Conservation (phyloP, 2,113 vertebrate species). For the Xyrauchen texanus region DNA sequence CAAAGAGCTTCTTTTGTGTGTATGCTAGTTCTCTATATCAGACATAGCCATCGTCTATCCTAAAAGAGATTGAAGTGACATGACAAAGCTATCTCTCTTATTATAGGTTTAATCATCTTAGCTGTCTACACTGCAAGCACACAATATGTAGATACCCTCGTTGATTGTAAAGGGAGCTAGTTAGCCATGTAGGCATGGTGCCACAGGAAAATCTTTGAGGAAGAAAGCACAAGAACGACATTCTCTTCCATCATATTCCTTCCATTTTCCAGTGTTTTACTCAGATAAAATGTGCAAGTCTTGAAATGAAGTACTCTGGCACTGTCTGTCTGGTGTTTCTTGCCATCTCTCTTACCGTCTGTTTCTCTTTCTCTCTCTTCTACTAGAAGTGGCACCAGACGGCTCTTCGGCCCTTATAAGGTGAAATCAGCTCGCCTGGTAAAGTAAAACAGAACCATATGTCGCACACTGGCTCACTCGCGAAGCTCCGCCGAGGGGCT, state of each 20-base stretch:
- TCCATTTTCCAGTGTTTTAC: neutral
- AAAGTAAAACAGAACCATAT: slow-evolving; percentile 73
- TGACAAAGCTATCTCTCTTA: too few relatives aligned
- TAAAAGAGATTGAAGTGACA: too few relatives aligned
- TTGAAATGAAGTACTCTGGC: neutral
- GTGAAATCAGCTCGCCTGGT: slow-evolving; percentile 56
- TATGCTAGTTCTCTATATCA: too few relatives aligned
- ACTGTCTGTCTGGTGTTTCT: neutral
- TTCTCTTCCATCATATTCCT: neutral
- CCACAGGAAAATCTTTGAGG: neutral
- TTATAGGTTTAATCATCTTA: too few relatives aligned
- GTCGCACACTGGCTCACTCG: slow-evolving; percentile 62
- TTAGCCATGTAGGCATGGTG: too few relatives aligned
- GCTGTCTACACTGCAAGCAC: too few relatives aligned
- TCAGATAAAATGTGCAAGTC: neutral
- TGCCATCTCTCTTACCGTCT: slow-evolving; percentile 26
- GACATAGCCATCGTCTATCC: too few relatives aligned
- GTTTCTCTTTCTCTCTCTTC: slow-evolving; percentile 21
- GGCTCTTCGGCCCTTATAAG: slow-evolving; percentile 79
- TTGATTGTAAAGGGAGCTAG: too few relatives aligned
- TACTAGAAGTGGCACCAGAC: slow-evolving; percentile 76
- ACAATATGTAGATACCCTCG: too few relatives aligned
- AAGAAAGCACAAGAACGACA: neutral
- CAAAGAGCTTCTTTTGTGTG: too few relatives aligned
- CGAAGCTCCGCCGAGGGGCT: slow-evolving; percentile 62